Evolutionary conservation across 2,797 vertebrate genomes (phyloP).

Genomic region (Vultur gryphus): DNA sequence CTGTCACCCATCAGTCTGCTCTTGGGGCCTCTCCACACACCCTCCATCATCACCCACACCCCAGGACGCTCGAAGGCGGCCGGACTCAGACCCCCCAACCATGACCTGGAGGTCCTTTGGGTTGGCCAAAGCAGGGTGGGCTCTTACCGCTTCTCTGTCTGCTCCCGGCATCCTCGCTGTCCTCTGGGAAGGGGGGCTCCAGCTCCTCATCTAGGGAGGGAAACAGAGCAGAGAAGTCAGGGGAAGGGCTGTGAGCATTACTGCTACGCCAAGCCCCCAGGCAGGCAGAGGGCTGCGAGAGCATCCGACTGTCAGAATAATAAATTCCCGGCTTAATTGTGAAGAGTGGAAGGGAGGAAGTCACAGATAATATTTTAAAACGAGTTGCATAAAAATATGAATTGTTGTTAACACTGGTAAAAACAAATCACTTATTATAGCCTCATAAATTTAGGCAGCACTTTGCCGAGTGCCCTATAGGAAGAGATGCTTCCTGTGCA

Average conservation of each 20-base stretch:
- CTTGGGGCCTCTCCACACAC: not conserved
- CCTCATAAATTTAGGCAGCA: conserved; percentile 20
- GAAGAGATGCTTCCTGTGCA: not conserved
- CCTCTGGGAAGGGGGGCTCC: not conserved
- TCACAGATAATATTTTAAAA: conserved; percentile 50
- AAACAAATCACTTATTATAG: conserved; percentile 49
- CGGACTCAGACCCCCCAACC: rapidly evolving
- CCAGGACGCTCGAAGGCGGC: rapidly evolving
- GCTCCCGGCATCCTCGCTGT: not conserved
- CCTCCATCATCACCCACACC: not conserved
- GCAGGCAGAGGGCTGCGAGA: not conserved
- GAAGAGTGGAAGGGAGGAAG: conserved; percentile 31
- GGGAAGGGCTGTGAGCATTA: not conserved
- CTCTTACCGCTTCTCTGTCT: conserved; percentile 14
- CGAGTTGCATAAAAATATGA: conserved; percentile 12
- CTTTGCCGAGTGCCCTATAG: not conserved
- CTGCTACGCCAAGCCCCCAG: not conserved
- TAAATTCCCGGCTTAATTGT: not conserved
- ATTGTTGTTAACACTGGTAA: conserved; percentile 36
- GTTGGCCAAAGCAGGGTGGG: not conserved
- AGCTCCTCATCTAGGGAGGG: conserved; percentile 65
- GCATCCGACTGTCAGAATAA: not conserved
- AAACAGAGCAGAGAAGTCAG: not conserved
- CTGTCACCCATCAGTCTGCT: not conserved
- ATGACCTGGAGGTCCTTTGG: rapidly evolving